A percentile compares a stretch with the other conserved stretches of the same genome.
phyloP scores from a whole-genome alignment of 2,113 vertebrate genomes.

The Proterorhinus semilunaris region DNA sequence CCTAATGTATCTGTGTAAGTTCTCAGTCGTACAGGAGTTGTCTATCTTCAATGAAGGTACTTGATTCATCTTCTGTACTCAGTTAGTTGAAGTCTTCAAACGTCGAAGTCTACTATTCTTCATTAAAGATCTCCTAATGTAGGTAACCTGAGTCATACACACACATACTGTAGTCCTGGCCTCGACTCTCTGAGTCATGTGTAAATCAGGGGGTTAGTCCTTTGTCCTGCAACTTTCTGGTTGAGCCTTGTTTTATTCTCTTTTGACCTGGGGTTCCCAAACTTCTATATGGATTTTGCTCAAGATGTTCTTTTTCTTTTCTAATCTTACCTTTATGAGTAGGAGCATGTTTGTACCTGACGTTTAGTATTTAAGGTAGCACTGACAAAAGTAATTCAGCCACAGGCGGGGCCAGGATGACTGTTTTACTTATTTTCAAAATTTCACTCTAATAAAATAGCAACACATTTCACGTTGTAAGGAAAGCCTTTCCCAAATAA shows the following conservation, averaged over 20 bases:
- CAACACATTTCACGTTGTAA: too few relatives aligned
- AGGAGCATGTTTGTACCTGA: neutral
- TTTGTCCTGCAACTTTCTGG: neutral
- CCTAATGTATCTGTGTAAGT: too few relatives aligned
- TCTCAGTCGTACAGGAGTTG: too few relatives aligned
- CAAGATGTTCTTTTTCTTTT: too few relatives aligned
- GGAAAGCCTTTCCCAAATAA: too few relatives aligned
- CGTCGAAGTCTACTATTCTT: too few relatives aligned
- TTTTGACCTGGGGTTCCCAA: neutral
- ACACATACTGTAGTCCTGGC: neutral
- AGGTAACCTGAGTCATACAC: neutral
- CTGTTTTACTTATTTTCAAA: neutral
- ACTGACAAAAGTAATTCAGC: neutral
- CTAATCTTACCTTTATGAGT: neutral
- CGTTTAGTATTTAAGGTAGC: neutral
- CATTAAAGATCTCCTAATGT: too few relatives aligned
- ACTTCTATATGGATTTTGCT: too few relatives aligned
- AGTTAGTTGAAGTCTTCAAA: too few relatives aligned
- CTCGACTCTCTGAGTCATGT: neutral
- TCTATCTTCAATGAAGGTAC: too few relatives aligned
- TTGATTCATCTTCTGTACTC: too few relatives aligned
- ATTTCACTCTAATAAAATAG: too few relatives aligned
- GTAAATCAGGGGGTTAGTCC: neutral
- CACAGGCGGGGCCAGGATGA: neutral
- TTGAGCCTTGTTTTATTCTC: neutral